Conservation (phyloP, 2,888 invertebrate species). For the Quadroppia sp. region DNA sequence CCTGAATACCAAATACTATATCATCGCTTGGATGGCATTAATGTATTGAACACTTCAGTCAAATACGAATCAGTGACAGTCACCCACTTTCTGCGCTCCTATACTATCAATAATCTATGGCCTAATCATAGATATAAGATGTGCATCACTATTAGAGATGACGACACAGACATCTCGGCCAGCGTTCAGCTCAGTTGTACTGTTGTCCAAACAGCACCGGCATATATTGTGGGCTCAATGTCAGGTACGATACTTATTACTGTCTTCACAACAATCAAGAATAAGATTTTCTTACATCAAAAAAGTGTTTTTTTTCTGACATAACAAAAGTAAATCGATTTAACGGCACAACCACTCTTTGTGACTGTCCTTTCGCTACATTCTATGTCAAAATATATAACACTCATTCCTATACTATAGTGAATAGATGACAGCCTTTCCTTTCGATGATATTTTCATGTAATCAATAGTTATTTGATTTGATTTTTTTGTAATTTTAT, state of each 20-base stretch:
- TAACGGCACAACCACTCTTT: too few relatives aligned
- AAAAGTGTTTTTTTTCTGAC: too few relatives aligned
- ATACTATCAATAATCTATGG: slow-evolving; percentile 53
- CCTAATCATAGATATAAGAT: slow-evolving; percentile 54
- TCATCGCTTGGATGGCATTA: slow-evolving; percentile 49
- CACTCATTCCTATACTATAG: too few relatives aligned
- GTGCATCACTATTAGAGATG: slow-evolving; percentile 54
- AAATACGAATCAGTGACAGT: slow-evolving; percentile 49
- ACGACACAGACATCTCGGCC: slow-evolving; percentile 48
- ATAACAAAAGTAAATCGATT: too few relatives aligned
- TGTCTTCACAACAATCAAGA: not conserved
- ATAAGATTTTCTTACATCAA: too few relatives aligned
- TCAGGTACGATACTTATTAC: not conserved
- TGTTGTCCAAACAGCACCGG: slow-evolving; percentile 49
- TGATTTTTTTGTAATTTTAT: too few relatives aligned
- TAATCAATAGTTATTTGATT: too few relatives aligned
- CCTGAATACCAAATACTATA: slow-evolving; percentile 52
- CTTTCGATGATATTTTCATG: too few relatives aligned
- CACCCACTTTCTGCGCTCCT: slow-evolving; percentile 50
- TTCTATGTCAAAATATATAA: not conserved
- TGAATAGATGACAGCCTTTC: too few relatives aligned
- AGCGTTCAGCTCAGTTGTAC: slow-evolving; percentile 53
- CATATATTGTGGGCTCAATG: slow-evolving; percentile 50
- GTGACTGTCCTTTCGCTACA: not conserved
- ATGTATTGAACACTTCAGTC: slow-evolving; percentile 44